Conservation (phyloP, 2,888 invertebrate species). For the Chrysina gloriosa region DNA sequence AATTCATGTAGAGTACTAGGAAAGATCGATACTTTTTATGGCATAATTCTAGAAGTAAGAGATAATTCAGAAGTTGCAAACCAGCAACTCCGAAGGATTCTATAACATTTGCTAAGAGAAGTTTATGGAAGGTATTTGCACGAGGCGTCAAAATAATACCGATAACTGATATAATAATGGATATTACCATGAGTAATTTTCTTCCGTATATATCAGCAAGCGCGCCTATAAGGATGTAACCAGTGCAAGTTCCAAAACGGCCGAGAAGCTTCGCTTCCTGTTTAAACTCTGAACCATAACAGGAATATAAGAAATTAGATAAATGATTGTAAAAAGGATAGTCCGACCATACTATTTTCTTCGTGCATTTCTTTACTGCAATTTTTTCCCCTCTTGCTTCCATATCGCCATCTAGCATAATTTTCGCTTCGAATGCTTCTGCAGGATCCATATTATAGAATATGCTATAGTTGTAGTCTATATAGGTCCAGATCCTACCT, state of each 20-base stretch:
- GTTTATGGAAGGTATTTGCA: neutral
- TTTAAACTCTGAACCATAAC: slow-evolving; percentile 16
- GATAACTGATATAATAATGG: neutral
- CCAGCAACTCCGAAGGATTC: slow-evolving; percentile 17
- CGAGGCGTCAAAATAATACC: slow-evolving; percentile 4
- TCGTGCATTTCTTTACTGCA: slow-evolving; percentile 13
- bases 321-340: neutral
- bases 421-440: slow-evolving; percentile 19
- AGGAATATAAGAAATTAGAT: slow-evolving; percentile 21
- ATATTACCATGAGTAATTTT: slow-evolving; percentile 19
- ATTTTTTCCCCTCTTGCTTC: neutral
- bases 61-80: slow-evolving; percentile 27
- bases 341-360: neutral
- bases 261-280: neutral
- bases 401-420: neutral
- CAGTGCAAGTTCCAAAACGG: neutral
- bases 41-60: slow-evolving; percentile 31
- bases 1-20: slow-evolving; percentile 9
- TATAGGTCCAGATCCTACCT: slow-evolving; percentile 24
- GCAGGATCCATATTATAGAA: slow-evolving; percentile 13
- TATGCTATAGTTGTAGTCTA: slow-evolving; percentile 24
- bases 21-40: slow-evolving; percentile 17
- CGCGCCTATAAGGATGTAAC: slow-evolving; percentile 2
- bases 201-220: slow-evolving; percentile 36
- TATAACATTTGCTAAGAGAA: neutral